phyloP scores from a whole-genome alignment of 2,888 invertebrate genomes.

The Melanchra persicariae region DNA sequence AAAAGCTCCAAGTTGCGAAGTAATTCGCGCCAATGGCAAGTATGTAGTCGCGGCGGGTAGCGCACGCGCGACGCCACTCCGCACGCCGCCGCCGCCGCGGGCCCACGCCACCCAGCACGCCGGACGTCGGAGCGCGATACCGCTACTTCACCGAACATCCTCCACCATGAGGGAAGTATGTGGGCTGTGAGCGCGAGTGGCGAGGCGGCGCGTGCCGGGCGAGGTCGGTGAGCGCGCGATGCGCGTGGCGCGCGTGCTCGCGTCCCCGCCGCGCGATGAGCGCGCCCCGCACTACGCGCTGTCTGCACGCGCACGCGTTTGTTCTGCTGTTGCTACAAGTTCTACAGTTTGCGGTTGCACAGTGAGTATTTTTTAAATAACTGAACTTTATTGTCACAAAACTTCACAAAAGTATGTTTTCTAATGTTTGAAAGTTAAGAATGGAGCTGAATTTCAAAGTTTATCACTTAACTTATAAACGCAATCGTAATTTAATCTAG shows the following conservation, averaged over 20 bases:
- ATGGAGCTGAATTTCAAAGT: background rate
- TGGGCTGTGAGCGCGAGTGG: slow-evolving; percentile 47
- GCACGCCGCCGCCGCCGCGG: slow-evolving; percentile 80
- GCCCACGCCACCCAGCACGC: slow-evolving; percentile 75
- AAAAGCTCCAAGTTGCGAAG: slow-evolving; percentile 65
- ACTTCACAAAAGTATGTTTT: slow-evolving; percentile 4
- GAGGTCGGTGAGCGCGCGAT: slow-evolving; percentile 82
- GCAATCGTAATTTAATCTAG: background rate
- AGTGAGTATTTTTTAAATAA: slow-evolving; percentile 77
- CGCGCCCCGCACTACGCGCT: slow-evolving; percentile 81
- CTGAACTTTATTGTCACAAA: slow-evolving; percentile 3
- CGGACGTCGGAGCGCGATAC: slow-evolving; percentile 76
- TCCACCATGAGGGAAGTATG: slow-evolving; percentile 53
- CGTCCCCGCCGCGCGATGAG: slow-evolving; percentile 85
- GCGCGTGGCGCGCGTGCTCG: slow-evolving; percentile 78
- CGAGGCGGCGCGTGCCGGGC: slow-evolving; percentile 60
- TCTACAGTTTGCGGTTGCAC: slow-evolving; percentile 77
- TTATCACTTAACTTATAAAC: background rate
- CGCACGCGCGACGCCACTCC: slow-evolving; percentile 89
- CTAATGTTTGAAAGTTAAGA: background rate
- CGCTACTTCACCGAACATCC: slow-evolving; percentile 53
- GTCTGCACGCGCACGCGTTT: slow-evolving; percentile 71
- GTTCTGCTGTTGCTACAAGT: slow-evolving; percentile 72
- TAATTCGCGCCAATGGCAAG: slow-evolving; percentile 68
- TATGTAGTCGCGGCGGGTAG: slow-evolving; percentile 70